phyloP scores from a whole-genome alignment of 2,797 vertebrate genomes.

The Etheostoma nigrum region DNA sequence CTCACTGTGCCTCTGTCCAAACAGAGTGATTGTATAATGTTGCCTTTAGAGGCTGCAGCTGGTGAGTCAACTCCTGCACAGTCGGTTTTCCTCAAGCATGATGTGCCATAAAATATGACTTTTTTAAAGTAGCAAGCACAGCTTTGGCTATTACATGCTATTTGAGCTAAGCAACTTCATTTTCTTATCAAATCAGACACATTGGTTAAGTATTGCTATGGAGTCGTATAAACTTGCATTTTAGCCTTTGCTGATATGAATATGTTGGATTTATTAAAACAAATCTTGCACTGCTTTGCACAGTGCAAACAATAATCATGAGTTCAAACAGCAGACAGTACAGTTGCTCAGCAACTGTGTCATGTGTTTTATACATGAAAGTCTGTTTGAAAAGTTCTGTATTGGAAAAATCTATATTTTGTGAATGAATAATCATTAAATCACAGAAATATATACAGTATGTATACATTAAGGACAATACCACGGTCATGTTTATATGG shows the following conservation, averaged over 20 bases:
- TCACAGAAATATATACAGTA: slow-evolving; percentile 19
- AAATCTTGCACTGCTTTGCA: slow-evolving; percentile 5
- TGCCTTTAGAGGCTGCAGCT: slow-evolving; percentile 4
- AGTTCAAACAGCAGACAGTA: slow-evolving; percentile 5
- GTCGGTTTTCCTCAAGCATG: slow-evolving; percentile 8
- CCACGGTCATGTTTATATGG: neutral
- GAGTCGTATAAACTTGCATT: slow-evolving; percentile 7
- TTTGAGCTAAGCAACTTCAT: slow-evolving; percentile 25
- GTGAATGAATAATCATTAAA: slow-evolving; percentile 45
- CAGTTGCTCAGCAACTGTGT: slow-evolving; percentile 25
- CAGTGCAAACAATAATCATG: slow-evolving; percentile 8
- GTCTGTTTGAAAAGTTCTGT: slow-evolving; percentile 21
- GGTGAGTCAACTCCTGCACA: slow-evolving; percentile 1
- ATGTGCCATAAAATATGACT: slow-evolving; percentile 37
- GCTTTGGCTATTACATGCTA: slow-evolving; percentile 51
- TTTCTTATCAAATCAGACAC: slow-evolving; percentile 9
- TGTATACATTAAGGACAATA: neutral
- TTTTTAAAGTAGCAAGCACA: slow-evolving; percentile 48
- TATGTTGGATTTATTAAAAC: slow-evolving; percentile 9
- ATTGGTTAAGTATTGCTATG: neutral
- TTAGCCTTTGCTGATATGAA: slow-evolving; percentile 11
- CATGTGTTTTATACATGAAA: slow-evolving; percentile 64
- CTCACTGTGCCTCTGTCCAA: slow-evolving; percentile 27
- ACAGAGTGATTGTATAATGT: slow-evolving; percentile 5
- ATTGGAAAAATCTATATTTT: slow-evolving; percentile 29